Base-by-base conservation (phyloP, 2,797 vertebrate genomes). In the Protonibea diacanthus region DNA sequence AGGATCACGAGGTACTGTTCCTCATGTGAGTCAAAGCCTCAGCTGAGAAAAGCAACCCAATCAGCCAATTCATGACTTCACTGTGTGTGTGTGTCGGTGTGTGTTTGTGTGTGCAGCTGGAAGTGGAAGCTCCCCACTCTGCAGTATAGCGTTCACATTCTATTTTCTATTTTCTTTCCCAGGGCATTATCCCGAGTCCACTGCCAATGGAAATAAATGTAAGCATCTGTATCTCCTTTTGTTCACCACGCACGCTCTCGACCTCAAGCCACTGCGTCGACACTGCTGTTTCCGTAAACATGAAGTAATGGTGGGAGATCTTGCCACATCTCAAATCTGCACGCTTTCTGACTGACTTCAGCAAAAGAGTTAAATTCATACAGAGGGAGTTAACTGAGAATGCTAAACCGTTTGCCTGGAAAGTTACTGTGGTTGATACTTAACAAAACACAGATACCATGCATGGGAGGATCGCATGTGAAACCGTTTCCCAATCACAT, bases 1-100 rank as follows among this genome's bases (percentile, higher is more conserved):
- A 85, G 79, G 69, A 88, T 78, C 81, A 88, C 7, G n/a, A 68
- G 75, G 73, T 80, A 80, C 55, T 57, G 65, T 57, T 86, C 79
- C 87, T 86, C 85, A 79, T 78, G 76, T 69, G 77, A 88, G 84
- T 27, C 59, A 78, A 74, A 87, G 73, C 71, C 71, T 89, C 84
- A 90, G 79, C 83, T 89, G 82, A 91, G 83, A 86, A 88, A 91
- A 85, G 84, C 75, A 89, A 86, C 77, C 74, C 57, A 81, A 85
- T 86, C 82, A 78, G 90, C 89, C 94, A 94, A 88, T 85, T 82
- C 71, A 89, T 94, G 93, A 95, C 91, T 92, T 95, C 91, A 94
- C 74, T 79, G 44, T 80, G 66, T 74, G 38, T 74, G 38, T 71
- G 58, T 69, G 67, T 74, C 55, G 48, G 78, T 74, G 71, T 66